Evolutionary conservation across 2,797 vertebrate genomes (phyloP), one percentile per base, ranked within the genome.

Genomic region (Acanthis flammea): DNA sequence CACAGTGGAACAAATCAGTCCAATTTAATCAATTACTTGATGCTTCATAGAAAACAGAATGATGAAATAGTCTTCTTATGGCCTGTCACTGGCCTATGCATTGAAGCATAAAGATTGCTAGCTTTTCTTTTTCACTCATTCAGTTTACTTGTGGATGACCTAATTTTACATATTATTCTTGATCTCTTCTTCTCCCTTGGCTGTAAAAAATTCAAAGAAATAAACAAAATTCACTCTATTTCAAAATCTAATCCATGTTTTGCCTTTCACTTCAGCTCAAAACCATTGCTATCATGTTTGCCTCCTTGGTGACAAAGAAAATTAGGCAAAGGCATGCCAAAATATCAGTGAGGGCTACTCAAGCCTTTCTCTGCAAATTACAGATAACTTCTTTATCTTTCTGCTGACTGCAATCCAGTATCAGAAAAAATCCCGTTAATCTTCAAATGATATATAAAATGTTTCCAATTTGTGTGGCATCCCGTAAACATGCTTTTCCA

Each of bases 1-100:
- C 54, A 75, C 42, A 84, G 62, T 70, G 65, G 90, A 91, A 89
- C 35, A 92, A 92, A 83, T 91, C n/a, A 61, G 85, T 68, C 87
- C 35, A 76, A 53, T 80, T 83, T 83, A 65, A 90, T 92, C 77
- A 89, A 74, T 87, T 88, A 74, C 8, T 50, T 60, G 19, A 85
- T 79, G 60, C 76, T 92, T 89, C 68, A 88, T n/a, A 88, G 47
- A 44, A 87, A 94, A 80, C 2, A 2, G 14, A 67, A 57, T 27
- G 14, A 92, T 61, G 31, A 89, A 85, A 82, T 39, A 44, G 33
- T 57, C 48, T 63, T 92, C 30, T 47, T 60, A 57, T 0, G 8
- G 7, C 19, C 65, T 44, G 24, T 35, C 19, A 71, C 47, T 39
- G 80, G 37, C 39, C 57, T 73, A 25, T 44, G 48, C 48, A 48